These are phyloP conservation scores for Eledona agricola DNA, from an alignment of 2,888 invertebrate genomes.

Conservation along the genomic window DNA sequence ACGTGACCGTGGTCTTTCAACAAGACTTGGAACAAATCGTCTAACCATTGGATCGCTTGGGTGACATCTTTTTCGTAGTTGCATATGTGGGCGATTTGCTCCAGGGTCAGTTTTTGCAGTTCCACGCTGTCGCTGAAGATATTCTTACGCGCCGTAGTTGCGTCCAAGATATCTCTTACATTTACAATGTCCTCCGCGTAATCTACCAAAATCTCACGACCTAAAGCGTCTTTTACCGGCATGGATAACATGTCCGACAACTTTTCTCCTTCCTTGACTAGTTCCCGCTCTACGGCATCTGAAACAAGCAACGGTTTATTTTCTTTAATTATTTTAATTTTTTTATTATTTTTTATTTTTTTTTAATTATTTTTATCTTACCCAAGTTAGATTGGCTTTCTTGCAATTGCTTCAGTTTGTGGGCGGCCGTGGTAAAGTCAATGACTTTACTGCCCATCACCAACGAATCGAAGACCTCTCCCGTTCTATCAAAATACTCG, in stretches of 20 bases:
- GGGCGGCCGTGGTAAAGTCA: constrained; percentile 67
- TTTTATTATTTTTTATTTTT: constrained; percentile 1
- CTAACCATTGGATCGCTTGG: constrained; percentile 80
- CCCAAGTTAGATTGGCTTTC: constrained; percentile 70
- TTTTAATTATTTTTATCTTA: constrained; percentile 53
- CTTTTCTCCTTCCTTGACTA: constrained; percentile 78
- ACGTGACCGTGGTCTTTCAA: constrained; percentile 75
- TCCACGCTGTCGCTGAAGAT: constrained; percentile 79
- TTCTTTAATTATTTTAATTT: too few species aligned
- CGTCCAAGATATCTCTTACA: constrained; percentile 75
- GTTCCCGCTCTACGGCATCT: constrained; percentile 74
- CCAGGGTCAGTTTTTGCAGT: constrained; percentile 77
- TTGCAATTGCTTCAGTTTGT: constrained; percentile 68
- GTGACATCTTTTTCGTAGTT: constrained; percentile 80
- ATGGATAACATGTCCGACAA: constrained; percentile 79
- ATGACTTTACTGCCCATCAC: constrained; percentile 70
- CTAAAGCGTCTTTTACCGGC: constrained; percentile 81
- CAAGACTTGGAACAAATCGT: constrained; percentile 77
- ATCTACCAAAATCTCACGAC: constrained; percentile 74
- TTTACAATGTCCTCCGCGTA: constrained; percentile 77
- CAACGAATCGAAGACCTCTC: constrained; percentile 73
- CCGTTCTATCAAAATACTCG: constrained; percentile 75
- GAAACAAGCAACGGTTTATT: too few species aligned
- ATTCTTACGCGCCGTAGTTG: constrained; percentile 74
- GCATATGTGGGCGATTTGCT: constrained; percentile 79